Conservation (phyloP, 1,140 invertebrate genomes). For the Rhyzopertha dominica region DNA sequence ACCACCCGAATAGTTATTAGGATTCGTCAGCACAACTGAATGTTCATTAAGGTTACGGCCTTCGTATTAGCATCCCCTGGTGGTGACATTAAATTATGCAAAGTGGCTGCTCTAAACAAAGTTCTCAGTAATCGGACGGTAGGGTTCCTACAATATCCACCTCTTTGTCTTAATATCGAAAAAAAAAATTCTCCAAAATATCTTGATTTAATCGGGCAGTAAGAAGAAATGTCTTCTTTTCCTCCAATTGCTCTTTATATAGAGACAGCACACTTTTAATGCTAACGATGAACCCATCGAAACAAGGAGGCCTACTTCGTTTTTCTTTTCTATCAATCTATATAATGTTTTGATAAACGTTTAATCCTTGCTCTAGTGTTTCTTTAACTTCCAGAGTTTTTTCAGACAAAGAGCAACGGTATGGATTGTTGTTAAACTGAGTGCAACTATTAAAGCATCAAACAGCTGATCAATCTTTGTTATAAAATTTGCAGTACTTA, state of each 20-base stretch:
- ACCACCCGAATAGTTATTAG: too few relatives aligned
- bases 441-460: constrained; percentile 17
- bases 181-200: constrained; percentile 30
- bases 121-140: constrained; percentile 17
- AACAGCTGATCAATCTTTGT: constrained; percentile 19
- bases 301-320: constrained; percentile 11
- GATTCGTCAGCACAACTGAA: too few relatives aligned
- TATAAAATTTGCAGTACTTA: constrained; percentile 26
- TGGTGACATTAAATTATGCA: constrained; percentile 19
- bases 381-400: background rate
- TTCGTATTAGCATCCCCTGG: constrained; percentile 1
- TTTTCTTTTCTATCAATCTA: background rate
- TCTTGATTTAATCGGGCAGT: constrained; percentile 28
- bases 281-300: constrained; percentile 19
- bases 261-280: constrained; percentile 20
- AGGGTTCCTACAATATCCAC: constrained; percentile 25
- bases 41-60: too few relatives aligned
- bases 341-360: background rate
- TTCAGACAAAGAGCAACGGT: constrained; percentile 8
- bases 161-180: constrained; percentile 18
- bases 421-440: constrained; percentile 15
- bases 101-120: constrained; percentile 16
- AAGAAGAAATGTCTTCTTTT: constrained; percentile 18
- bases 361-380: background rate
- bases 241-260: constrained; percentile 13